Conservation (phyloP, 2,113 vertebrate species). For the Brachypteracias leptosomus region DNA sequence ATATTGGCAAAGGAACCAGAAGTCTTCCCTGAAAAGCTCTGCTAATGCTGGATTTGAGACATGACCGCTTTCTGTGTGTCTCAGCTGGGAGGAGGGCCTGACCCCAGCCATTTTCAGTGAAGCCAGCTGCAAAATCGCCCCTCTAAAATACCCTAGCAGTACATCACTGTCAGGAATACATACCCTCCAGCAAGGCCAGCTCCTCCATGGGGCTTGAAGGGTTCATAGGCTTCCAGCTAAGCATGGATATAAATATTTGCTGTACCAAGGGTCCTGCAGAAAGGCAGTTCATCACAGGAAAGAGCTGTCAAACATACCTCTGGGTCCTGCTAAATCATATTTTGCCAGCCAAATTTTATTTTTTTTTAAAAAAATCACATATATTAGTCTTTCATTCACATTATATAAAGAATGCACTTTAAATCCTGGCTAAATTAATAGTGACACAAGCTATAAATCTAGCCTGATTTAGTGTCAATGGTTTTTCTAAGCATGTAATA, state of each 20-base stretch:
- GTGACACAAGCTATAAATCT: not conserved
- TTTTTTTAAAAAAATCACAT: not conserved
- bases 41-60: not conserved
- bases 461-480: not conserved
- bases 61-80: accelerated
- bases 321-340: not conserved
- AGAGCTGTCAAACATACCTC: not conserved
- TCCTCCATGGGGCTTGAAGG: not conserved
- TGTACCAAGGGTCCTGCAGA: not conserved
- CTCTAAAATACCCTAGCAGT: not conserved
- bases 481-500: not conserved
- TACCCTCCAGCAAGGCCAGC: not conserved
- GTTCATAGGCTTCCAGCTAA: not conserved
- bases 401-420: not conserved
- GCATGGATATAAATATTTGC: not conserved
- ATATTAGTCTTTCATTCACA: not conserved
- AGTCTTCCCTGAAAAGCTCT: not conserved
- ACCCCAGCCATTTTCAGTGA: not conserved
- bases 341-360: not conserved
- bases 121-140: not conserved
- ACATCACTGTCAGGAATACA: not conserved
- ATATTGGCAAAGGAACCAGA: not conserved
- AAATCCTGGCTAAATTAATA: conserved; percentile 8
- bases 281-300: not conserved
- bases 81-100: not conserved